Conservation (phyloP, 2,888 invertebrate species). For the Drosophila prolongata region DNA sequence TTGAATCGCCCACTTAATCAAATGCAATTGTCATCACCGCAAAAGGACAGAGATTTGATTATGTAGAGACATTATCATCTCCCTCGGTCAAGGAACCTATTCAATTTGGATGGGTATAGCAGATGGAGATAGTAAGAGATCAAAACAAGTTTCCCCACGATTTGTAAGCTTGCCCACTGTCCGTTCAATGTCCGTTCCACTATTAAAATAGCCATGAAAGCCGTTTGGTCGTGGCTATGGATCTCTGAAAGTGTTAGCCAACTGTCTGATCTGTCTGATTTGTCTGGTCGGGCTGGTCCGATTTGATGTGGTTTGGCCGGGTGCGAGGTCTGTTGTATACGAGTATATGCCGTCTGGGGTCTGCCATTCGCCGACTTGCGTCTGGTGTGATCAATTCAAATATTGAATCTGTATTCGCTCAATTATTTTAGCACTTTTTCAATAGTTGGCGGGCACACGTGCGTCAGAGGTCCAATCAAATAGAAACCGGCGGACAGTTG, state of each 20-base stretch:
- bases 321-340: slow-evolving; percentile 18
- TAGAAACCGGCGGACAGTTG: slow-evolving; percentile 7
- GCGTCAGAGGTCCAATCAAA: slow-evolving; percentile 38
- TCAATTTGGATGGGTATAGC: too few species aligned
- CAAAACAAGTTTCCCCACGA: slow-evolving; percentile 26
- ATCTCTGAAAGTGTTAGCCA: slow-evolving; percentile 38
- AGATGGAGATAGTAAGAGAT: slow-evolving; percentile 3
- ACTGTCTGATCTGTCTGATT: slow-evolving; percentile 31
- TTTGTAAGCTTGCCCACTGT: slow-evolving; percentile 25
- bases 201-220: slow-evolving; percentile 38
- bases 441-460: slow-evolving; percentile 40
- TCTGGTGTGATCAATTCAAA: slow-evolving; percentile 47
- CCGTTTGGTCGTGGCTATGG: slow-evolving; percentile 14
- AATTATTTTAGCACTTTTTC: slow-evolving; percentile 47
- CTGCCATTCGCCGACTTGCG: slow-evolving; percentile 13
- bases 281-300: slow-evolving; percentile 16
- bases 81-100: slow-evolving; percentile 64
- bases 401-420: slow-evolving; percentile 44
- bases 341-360: slow-evolving; percentile 3
- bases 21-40: slow-evolving; percentile 40
- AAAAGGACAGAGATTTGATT: slow-evolving; percentile 12
- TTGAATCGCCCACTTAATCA: slow-evolving; percentile 36
- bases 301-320: slow-evolving; percentile 30
- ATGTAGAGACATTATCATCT: slow-evolving; percentile 17
- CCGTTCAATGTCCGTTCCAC: slow-evolving; percentile 41